Percentiles rank a stretch among this genome's conserved stretches.
Conservation (phyloP, 2,797 vertebrate species). For the Lophius americanus region DNA sequence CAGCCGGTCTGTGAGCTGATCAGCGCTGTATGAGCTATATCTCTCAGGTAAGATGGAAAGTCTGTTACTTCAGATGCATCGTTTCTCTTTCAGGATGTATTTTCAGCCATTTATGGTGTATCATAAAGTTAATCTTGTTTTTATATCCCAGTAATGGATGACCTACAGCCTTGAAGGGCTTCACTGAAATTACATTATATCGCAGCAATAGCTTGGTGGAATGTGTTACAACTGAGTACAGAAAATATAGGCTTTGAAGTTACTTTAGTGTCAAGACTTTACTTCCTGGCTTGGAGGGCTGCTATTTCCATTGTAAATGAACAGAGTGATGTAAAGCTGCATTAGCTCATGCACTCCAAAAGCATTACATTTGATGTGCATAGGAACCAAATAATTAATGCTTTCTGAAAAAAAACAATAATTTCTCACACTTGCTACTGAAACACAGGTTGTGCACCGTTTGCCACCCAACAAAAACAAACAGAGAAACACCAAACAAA, state of each 20-base stretch:
- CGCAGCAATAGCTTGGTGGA: conserved; percentile 15
- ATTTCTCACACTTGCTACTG: neutral
- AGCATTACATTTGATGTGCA: too few species aligned
- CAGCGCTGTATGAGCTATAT: conserved; percentile 54
- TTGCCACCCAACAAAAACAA: neutral
- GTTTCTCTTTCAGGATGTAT: conserved; percentile 64
- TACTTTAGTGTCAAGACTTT: neutral
- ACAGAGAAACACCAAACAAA: neutral
- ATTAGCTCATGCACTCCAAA: too few species aligned
- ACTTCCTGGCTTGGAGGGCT: too few species aligned
- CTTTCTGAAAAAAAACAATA: conserved; percentile 1
- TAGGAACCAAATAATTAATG: too few species aligned
- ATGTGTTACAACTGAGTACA: conserved; percentile 2
- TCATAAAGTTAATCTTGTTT: conserved; percentile 52
- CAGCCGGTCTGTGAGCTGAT: conserved; percentile 55
- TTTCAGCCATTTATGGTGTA: conserved; percentile 53
- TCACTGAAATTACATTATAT: conserved; percentile 20
- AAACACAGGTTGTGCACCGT: neutral
- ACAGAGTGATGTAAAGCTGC: neutral
- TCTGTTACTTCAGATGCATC: conserved; percentile 63
- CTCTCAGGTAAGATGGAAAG: conserved; percentile 58
- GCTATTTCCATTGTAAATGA: neutral
- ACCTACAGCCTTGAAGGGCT: conserved; percentile 9
- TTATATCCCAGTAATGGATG: conserved; percentile 27
- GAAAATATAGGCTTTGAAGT: conserved; percentile 6